These are phyloP conservation scores for Callospermophilus lateralis DNA, from an alignment of 2,113 vertebrate genomes.

Conservation along the genomic window DNA sequence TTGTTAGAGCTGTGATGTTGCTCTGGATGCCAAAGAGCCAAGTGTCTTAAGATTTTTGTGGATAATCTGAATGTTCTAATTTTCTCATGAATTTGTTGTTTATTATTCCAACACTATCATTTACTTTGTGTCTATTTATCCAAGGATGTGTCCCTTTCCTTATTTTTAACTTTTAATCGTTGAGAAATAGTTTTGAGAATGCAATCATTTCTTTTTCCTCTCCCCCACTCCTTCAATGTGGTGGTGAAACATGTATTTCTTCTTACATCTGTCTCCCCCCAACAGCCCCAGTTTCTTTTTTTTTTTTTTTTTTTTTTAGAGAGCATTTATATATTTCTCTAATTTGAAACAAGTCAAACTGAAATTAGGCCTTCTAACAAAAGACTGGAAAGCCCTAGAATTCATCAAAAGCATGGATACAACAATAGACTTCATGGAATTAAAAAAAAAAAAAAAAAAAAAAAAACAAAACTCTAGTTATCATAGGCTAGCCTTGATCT, in stretches of 20 bases:
- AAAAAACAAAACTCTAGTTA: neutral
- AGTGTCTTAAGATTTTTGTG: neutral
- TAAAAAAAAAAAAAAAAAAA: too few species aligned
- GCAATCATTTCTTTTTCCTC: neutral
- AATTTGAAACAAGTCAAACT: slow-evolving; percentile 35
- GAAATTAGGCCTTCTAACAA: slow-evolving; percentile 22
- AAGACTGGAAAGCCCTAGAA: slow-evolving; percentile 28
- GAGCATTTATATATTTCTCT: slow-evolving; percentile 6
- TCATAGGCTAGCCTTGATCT: neutral
- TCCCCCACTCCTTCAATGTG: neutral
- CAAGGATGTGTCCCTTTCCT: neutral
- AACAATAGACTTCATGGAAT: neutral
- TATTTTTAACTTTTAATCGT: slow-evolving; percentile 43
- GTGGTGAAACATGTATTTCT: neutral
- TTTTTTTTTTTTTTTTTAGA: neutral
- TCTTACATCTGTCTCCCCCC: neutral
- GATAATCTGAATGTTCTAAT: neutral
- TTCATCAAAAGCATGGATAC: neutral
- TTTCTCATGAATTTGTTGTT: slow-evolving; percentile 50
- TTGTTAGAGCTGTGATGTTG: neutral
- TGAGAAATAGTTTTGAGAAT: slow-evolving; percentile 26
- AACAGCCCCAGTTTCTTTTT: neutral
- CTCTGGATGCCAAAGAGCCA: neutral
- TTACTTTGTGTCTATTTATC: neutral
- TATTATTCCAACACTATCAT: neutral